Evolutionary conservation across 2,888 invertebrate genomes (phyloP), one percentile per base, ranked within the genome.

Genomic region (Cynaeus angustus): DNA sequence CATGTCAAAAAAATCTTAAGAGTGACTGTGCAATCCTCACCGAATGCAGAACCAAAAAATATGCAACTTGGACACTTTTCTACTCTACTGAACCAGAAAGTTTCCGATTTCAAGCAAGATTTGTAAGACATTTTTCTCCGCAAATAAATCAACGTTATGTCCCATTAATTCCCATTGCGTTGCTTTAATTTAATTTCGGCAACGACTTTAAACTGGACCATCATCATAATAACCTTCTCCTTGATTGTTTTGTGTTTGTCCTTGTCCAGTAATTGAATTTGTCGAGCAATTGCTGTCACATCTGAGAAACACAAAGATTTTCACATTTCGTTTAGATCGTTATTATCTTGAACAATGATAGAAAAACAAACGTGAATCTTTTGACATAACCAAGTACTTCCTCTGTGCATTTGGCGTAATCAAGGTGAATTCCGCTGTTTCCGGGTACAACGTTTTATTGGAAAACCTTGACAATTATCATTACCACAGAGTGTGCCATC

Each of bases 381-480:
- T 56, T 66, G 48, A 66, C 56, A 56, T 50, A 50, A 67, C 30
- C 50, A 50, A 43, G 70, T 66, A 66, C 76, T 77, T 78, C 77
- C 79, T 78, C 74, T 74, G 75, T 76, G 61, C 71, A 75, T 78
- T 75, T 74, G 75, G 77, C 71, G 13, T 41, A 45, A 50, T 65
- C 80, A 80, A 80, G 80, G 80, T 79, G 78, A 80, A 72, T 71
- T 67, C 71, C 66, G 71, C 68, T 55, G 67, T 75, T 80, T 80
- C 79, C 80, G 78, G 79, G 78, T 78, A 64, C 64, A 73, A 58
- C 68, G 70, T 76, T 74, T 73, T 68, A 70, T 64, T 69, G 50
- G 71, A 74, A 77, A 77, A 73, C 79, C 79, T 79, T 79, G 79
- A 66, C 68, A 56, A 77, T 77, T 77, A 69, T 77, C 75, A 77